phyloP scores from a whole-genome alignment of 2,113 vertebrate genomes.

The Scortum barcoo region DNA sequence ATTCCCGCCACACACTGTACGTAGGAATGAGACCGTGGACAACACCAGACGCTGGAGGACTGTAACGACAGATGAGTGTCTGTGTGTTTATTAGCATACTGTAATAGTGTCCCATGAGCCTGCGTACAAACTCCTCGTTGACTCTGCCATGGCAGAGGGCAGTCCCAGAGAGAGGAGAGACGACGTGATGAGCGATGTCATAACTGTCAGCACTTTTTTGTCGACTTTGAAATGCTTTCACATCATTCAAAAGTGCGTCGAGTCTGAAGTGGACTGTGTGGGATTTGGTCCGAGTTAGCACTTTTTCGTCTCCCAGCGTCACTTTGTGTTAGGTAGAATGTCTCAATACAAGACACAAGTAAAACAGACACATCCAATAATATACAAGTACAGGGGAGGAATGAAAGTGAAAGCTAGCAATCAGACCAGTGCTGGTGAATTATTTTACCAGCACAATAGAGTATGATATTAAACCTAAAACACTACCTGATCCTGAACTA shows the following conservation, averaged over 20 bases:
- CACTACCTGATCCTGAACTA: too few species aligned
- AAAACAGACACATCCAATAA: slow-evolving; percentile 5
- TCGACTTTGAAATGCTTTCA: slow-evolving; percentile 1
- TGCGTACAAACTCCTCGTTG: neutral
- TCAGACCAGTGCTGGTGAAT: neutral
- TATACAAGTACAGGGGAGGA: neutral
- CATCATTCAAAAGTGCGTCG: slow-evolving; percentile 28
- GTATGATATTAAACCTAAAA: too few species aligned
- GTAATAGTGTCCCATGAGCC: slow-evolving; percentile 29
- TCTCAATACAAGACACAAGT: neutral
- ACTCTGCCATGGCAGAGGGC: neutral
- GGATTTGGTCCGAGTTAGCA: neutral
- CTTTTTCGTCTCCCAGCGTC: slow-evolving; percentile 24
- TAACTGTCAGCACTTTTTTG: slow-evolving; percentile 51
- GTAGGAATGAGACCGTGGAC: slow-evolving; percentile 13
- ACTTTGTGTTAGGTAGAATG: slow-evolving; percentile 1
- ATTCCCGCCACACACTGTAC: neutral
- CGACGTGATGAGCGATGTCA: slow-evolving; percentile 8
- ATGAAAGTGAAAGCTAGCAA: neutral
- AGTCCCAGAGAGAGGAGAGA: slow-evolving; percentile 16
- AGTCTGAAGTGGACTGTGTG: slow-evolving; percentile 2
- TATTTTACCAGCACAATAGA: too few species aligned
- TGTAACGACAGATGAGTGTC: slow-evolving; percentile 17
- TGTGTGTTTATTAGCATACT: slow-evolving; percentile 23
- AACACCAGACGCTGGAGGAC: neutral